phyloP scores from a whole-genome alignment of 2,888 invertebrate genomes.

The Eupeodes luniger region DNA sequence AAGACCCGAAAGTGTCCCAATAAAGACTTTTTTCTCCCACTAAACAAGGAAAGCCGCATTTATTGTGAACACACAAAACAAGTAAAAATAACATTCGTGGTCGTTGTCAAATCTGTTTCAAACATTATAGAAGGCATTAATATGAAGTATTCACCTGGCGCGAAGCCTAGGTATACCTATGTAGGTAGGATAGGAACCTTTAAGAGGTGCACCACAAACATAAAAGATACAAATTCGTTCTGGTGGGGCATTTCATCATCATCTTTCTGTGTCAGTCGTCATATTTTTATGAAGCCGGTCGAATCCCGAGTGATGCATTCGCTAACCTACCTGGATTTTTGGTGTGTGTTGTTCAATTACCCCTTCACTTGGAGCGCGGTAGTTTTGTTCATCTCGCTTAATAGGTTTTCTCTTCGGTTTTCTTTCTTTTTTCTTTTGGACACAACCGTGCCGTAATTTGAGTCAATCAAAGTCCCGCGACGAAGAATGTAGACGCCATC shows the following conservation, averaged over 20 bases:
- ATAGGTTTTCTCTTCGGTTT: conserved; percentile 37
- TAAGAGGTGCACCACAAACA: conserved; percentile 5
- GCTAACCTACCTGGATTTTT: conserved; percentile 47
- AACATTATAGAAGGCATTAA: conserved; percentile 60
- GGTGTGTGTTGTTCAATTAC: conserved; percentile 62
- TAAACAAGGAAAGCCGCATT: conserved; percentile 7
- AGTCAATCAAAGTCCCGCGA: conserved; percentile 76
- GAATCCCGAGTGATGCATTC: background rate
- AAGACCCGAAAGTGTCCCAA: conserved; percentile 12
- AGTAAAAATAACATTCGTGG: conserved; percentile 4
- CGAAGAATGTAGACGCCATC: conserved; percentile 77
- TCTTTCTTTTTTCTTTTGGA: conserved; percentile 38
- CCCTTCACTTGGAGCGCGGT: conserved; percentile 46
- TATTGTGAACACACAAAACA: background rate
- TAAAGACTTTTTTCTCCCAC: conserved; percentile 45
- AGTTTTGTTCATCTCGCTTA: conserved; percentile 38
- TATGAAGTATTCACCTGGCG: conserved; percentile 49
- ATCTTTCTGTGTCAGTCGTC: conserved; percentile 67
- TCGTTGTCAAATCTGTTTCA: conserved; percentile 71
- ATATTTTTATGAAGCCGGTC: conserved; percentile 57
- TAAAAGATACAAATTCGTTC: conserved; percentile 66
- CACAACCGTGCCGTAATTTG: conserved; percentile 70
- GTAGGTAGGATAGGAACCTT: background rate
- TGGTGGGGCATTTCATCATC: conserved; percentile 70
- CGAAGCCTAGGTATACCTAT: too few relatives aligned